phyloP scores from a whole-genome alignment of 2,113 vertebrate species.

The Nymphicus hollandicus region DNA sequence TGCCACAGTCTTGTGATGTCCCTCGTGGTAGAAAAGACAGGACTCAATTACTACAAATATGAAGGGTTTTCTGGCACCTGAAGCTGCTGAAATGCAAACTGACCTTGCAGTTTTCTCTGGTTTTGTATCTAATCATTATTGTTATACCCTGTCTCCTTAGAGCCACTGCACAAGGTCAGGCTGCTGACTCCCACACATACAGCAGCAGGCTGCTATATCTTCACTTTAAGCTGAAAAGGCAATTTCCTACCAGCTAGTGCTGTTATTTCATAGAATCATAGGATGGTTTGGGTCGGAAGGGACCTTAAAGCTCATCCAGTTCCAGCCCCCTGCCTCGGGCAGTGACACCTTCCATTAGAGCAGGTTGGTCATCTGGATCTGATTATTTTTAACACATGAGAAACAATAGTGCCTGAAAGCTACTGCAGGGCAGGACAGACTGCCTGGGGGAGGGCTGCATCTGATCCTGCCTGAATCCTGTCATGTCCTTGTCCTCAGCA shows the following conservation, averaged over 20 bases:
- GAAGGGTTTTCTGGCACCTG: conserved; percentile 5
- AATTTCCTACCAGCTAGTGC: fast-evolving
- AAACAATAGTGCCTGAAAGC: fast-evolving
- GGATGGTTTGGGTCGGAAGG: neutral
- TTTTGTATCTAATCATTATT: neutral
- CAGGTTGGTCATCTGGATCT: neutral
- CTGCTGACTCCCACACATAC: neutral
- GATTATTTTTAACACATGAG: fast-evolving
- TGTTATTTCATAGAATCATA: neutral
- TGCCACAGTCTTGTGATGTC: neutral
- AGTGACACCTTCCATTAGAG: neutral
- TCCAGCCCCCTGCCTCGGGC: neutral
- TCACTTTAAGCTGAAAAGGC: neutral
- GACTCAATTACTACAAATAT: neutral
- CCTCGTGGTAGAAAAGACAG: neutral
- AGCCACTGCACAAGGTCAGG: neutral
- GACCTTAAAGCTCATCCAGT: neutral
- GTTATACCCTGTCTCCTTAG: neutral
- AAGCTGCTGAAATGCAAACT: neutral
- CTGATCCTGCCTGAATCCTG: fast-evolving
- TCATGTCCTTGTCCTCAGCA: conserved; percentile 68
- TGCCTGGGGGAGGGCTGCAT: neutral
- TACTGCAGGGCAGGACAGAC: fast-evolving
- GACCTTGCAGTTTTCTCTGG: conserved; percentile 17
- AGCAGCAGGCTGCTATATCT: neutral